Conservation (phyloP, 2,113 vertebrate species). For the Tetrax tetrax region DNA sequence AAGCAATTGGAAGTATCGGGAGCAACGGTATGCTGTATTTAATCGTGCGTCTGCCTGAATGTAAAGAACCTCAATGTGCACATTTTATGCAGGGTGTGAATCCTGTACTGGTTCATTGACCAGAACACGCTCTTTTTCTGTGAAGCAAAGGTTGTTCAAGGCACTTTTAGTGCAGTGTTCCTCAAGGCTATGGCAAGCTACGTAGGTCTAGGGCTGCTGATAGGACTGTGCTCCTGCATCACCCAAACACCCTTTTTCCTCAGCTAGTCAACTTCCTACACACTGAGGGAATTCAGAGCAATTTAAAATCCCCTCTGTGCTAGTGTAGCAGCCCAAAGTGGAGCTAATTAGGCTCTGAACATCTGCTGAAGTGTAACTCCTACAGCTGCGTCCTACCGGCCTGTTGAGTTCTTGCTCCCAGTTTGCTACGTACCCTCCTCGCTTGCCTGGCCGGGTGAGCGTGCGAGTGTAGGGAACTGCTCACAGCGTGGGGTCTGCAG, state of each 20-base stretch:
- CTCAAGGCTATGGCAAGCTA: not conserved
- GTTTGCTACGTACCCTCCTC: not conserved
- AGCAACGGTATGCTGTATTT: not conserved
- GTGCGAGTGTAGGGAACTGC: rapidly evolving
- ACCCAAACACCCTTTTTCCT: not conserved
- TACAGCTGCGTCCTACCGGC: not conserved
- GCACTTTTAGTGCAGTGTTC: not conserved
- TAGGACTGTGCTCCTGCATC: not conserved
- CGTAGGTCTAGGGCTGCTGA: not conserved
- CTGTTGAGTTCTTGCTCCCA: not conserved
- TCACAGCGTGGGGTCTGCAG: rapidly evolving
- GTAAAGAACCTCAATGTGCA: not conserved
- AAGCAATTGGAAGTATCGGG: not conserved
- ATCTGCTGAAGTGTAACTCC: not conserved
- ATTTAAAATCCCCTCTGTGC: not conserved
- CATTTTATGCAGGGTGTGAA: not conserved
- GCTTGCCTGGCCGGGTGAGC: too few relatives aligned
- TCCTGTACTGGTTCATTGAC: not conserved
- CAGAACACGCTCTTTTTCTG: not conserved
- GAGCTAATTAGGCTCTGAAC: not conserved
- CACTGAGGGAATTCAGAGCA: not conserved
- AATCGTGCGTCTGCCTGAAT: not conserved
- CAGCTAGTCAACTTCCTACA: not conserved
- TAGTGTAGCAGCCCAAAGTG: not conserved
- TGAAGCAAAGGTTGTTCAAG: not conserved